These are phyloP conservation scores for Arothron firmamentum DNA, from an alignment of 2,113 vertebrate species.

Conservation along the genomic window DNA sequence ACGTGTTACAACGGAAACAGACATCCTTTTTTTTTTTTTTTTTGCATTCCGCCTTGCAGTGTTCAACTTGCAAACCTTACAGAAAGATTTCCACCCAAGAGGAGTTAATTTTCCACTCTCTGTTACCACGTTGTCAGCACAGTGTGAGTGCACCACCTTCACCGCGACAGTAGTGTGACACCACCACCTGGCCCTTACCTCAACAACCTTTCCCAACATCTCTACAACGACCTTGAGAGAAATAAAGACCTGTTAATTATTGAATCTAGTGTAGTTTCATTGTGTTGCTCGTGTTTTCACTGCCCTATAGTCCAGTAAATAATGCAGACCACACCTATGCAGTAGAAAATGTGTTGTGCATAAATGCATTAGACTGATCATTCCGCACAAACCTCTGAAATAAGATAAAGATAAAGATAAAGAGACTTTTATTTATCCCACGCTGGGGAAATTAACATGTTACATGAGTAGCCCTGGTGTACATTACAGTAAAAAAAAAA, in stretches of 20 bases:
- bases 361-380: too few relatives aligned
- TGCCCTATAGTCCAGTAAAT: too few relatives aligned
- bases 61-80: constrained; percentile 4
- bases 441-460: too few relatives aligned
- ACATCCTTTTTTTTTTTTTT: too few relatives aligned
- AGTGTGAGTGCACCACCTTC: constrained; percentile 5
- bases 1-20: too few relatives aligned
- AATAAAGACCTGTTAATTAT: constrained; percentile 1
- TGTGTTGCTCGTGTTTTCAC: not conserved
- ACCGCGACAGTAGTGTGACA: not conserved
- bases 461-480: too few relatives aligned
- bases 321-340: too few relatives aligned
- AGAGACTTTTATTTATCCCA: too few relatives aligned
- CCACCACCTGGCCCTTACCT: not conserved
- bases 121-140: constrained; percentile 16
- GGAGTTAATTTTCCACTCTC: constrained; percentile 19
- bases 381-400: not conserved
- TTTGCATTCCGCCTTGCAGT: constrained; percentile 9
- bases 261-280: constrained; percentile 11
- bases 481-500: too few relatives aligned
- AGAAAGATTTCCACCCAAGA: constrained; percentile 18
- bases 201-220: not conserved
- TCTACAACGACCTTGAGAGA: constrained; percentile 4
- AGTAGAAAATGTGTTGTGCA: constrained; percentile 2
- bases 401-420: too few relatives aligned